These are phyloP conservation scores for Furnarius figulus DNA, from an alignment of 2,113 vertebrate species.

Conservation along the genomic window DNA sequence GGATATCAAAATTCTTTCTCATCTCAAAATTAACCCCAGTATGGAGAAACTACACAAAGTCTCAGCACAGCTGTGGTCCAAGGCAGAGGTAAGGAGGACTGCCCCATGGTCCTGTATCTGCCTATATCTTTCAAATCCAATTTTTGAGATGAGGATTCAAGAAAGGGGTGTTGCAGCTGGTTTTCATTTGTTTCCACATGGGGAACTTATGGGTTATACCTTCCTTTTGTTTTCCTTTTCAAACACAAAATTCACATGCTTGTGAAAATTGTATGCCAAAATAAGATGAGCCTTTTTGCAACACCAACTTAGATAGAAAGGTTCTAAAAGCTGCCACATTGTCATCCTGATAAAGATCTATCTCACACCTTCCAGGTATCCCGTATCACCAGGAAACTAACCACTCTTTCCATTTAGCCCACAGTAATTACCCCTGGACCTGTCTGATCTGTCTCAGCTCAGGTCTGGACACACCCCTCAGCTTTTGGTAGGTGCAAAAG, in stretches of 20 bases:
- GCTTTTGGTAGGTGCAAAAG: background rate
- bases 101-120: background rate
- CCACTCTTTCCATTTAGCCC: background rate
- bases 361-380: background rate
- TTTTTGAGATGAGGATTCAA: background rate
- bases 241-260: background rate
- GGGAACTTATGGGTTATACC: background rate
- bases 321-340: background rate
- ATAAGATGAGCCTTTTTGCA: background rate
- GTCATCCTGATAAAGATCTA: background rate
- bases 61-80: background rate
- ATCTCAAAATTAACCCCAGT: conserved; percentile 28
- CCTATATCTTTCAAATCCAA: background rate
- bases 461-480: background rate
- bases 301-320: background rate
- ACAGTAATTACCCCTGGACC: background rate
- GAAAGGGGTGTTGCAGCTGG: background rate
- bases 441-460: background rate
- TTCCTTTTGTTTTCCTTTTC: background rate
- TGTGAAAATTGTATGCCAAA: background rate
- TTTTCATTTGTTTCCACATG: background rate
- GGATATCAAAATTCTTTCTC: conserved; percentile 25
- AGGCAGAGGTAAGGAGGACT: background rate
- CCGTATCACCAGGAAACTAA: background rate
- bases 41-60: background rate